Conservation (phyloP, 2,113 vertebrate species). For the Scopus umbretta region DNA sequence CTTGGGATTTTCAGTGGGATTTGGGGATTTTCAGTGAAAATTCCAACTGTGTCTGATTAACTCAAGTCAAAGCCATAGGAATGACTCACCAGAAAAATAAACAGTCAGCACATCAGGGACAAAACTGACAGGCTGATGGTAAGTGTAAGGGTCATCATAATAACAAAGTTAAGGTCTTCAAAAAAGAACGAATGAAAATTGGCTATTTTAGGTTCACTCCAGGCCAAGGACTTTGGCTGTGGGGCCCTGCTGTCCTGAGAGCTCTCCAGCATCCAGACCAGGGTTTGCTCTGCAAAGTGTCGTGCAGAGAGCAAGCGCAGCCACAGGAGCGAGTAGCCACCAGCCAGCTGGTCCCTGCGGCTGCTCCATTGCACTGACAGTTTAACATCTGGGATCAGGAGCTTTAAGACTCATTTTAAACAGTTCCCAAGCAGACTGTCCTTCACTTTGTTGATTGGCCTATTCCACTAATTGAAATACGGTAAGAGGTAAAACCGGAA, state of each 20-base stretch:
- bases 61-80: neutral
- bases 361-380: neutral
- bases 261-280: neutral
- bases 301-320: accelerated
- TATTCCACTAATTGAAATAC: neutral
- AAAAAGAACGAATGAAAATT: neutral
- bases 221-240: neutral
- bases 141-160: neutral
- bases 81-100: neutral
- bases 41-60: neutral
- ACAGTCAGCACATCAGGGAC: neutral
- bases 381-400: accelerated
- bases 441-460: neutral
- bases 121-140: too few species aligned
- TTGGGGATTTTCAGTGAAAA: neutral
- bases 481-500: neutral
- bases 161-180: neutral
- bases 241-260: neutral
- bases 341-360: neutral
- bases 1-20: too few species aligned
- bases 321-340: neutral
- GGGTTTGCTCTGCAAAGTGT: neutral
- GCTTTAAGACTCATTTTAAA: neutral
- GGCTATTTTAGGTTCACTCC: neutral
- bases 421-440: neutral